Conservation (phyloP, 2,113 vertebrate species). For the Hiodon tergisus region DNA sequence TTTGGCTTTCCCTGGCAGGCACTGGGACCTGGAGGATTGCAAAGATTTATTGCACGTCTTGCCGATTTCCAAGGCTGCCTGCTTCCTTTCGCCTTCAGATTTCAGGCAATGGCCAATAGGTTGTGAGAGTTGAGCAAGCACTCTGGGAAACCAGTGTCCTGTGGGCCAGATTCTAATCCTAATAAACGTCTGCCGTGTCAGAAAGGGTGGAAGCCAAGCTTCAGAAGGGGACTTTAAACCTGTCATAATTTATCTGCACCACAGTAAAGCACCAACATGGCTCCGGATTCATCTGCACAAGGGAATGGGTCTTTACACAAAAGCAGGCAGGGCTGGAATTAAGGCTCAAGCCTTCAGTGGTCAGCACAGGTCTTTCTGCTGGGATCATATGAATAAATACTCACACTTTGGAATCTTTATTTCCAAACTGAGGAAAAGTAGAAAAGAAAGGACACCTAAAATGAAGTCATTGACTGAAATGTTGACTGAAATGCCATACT, state of each 20-base stretch:
- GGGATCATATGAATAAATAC: neutral
- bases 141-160: neutral
- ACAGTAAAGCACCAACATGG: neutral
- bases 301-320: constrained; percentile 5
- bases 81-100: constrained; percentile 3
- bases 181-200: constrained; percentile 9
- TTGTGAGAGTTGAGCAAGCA: neutral
- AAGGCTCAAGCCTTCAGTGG: neutral
- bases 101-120: constrained; percentile 5
- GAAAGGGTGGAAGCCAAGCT: neutral
- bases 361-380: neutral
- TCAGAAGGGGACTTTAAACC: constrained; percentile 3
- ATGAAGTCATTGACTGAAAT: too few species aligned
- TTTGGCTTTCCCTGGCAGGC: neutral
- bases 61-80: neutral
- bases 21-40: neutral
- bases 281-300: constrained; percentile 8
- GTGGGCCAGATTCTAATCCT: neutral
- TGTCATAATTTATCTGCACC: constrained; percentile 1
- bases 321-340: neutral
- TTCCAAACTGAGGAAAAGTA: too few species aligned
- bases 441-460: too few species aligned
- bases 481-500: too few species aligned
- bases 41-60: neutral
- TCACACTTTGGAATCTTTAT: neutral